Conservation (phyloP, 1,140 invertebrate genomes). For the Venustaconcha ellipsiformis region DNA sequence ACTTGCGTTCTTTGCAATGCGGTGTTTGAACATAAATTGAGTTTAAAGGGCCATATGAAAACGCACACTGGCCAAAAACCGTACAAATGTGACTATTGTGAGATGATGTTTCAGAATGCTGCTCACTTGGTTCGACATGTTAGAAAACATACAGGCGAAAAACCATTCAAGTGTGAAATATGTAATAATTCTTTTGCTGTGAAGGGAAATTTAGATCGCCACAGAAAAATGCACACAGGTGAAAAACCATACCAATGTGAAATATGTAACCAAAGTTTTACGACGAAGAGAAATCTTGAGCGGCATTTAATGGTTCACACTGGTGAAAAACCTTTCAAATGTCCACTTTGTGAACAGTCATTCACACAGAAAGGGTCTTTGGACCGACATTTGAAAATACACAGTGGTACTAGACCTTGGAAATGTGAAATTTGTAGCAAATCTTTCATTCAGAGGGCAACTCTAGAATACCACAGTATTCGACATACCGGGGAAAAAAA, state of each 20-base stretch:
- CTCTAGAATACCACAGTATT: background rate
- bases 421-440: background rate
- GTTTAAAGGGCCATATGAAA: too few species aligned
- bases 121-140: too few species aligned
- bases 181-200: conserved; percentile 36
- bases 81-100: too few species aligned
- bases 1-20: too few species aligned
- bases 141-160: conserved; percentile 22
- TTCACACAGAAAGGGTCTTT: conserved; percentile 20
- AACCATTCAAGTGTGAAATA: conserved; percentile 33
- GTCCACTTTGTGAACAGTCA: conserved; percentile 60
- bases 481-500: background rate
- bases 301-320: conserved; percentile 72
- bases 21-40: too few species aligned
- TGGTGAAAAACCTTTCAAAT: conserved; percentile 40
- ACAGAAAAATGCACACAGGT: conserved; percentile 75
- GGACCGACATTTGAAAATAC: conserved; percentile 8
- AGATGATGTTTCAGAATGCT: too few species aligned
- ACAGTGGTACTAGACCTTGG: background rate
- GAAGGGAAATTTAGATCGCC: conserved; percentile 27
- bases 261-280: conserved; percentile 24
- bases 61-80: too few species aligned
- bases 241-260: conserved; percentile 81
- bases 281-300: conserved; percentile 19
- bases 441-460: background rate